Evolutionary conservation across 2,797 vertebrate species (phyloP).

Genomic region (Eulemur mongoz): DNA sequence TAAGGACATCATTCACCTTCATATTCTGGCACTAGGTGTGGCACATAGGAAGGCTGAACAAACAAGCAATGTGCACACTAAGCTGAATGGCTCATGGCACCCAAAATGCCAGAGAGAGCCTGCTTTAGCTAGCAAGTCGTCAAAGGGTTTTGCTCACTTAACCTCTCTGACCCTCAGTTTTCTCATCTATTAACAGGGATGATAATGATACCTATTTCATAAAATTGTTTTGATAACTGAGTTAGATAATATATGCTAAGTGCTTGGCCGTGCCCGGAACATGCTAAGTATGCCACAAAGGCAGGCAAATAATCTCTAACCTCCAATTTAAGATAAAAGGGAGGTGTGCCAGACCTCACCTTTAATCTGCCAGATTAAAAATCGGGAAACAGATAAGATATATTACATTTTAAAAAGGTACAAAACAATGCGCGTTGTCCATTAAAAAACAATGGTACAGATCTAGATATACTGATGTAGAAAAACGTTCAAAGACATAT

Average conservation of each 20-base stretch:
- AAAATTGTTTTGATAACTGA: constrained; percentile 69
- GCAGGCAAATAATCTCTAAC: constrained; percentile 64
- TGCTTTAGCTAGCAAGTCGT: constrained; percentile 1
- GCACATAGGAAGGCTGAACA: background rate
- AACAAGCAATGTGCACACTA: background rate
- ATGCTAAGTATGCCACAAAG: constrained; percentile 56
- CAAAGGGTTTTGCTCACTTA: constrained; percentile 48
- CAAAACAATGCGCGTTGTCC: background rate
- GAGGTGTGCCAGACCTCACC: constrained; percentile 51
- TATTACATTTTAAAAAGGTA: constrained; percentile 14
- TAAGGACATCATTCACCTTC: background rate
- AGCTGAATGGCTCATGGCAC: background rate
- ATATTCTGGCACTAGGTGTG: background rate
- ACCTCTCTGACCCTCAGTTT: constrained; percentile 64
- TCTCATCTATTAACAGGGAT: constrained; percentile 61
- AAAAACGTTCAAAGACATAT: background rate
- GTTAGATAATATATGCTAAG: constrained; percentile 57
- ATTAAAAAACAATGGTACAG: constrained; percentile 18
- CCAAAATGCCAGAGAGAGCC: background rate
- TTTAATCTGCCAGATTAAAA: constrained; percentile 65
- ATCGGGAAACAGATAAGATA: constrained; percentile 57
- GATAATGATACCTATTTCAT: constrained; percentile 65
- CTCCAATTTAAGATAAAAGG: constrained; percentile 63
- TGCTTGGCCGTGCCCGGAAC: constrained; percentile 40
- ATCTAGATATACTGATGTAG: background rate